Conservation (phyloP, 1,140 invertebrate genomes). For the Apis mellifera region Amel_HAv3.1 CM009946.2:5436001-5436500, state of each 20-base stretch:
- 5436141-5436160: background rate
- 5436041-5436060: too few relatives aligned
- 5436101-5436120: too few relatives aligned
- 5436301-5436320: conserved; percentile 70
- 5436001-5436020: too few relatives aligned
- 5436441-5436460: conserved; percentile 28
- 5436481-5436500: too few relatives aligned
- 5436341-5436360: conserved; percentile 64
- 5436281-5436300: conserved; percentile 68
- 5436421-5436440: conserved; percentile 54
- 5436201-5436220: background rate
- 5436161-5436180: background rate
- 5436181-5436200: conserved; percentile 1
- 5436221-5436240: conserved; percentile 56
- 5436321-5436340: conserved; percentile 78
- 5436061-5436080: too few relatives aligned
- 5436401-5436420: conserved; percentile 56
- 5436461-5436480: too few relatives aligned
- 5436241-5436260: conserved; percentile 49
- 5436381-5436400: conserved; percentile 61
- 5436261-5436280: conserved; percentile 58
- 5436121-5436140: background rate
- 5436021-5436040: too few relatives aligned
- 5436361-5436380: conserved; percentile 3
- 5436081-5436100: too few relatives aligned